Percentiles rank a stretch among this genome's conserved stretches.
These are phyloP conservation scores for Eumeta japonica DNA, from an alignment of 1,140 invertebrate species.

Conservation along the genomic window DNA sequence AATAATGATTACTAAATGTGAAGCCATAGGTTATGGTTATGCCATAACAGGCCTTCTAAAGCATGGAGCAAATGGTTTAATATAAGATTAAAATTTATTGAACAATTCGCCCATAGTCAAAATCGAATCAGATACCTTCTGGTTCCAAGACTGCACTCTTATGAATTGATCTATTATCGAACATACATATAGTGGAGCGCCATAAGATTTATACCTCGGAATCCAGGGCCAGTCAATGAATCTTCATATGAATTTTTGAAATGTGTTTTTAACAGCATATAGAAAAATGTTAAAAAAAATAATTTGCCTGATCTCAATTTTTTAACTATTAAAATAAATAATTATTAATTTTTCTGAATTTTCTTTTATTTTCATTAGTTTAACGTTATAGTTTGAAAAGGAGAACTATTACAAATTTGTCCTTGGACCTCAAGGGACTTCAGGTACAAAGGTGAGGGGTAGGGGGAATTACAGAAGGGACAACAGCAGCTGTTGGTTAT, in stretches of 20 bases:
- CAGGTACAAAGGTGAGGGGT: neutral
- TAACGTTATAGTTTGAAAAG: neutral
- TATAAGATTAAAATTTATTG: too few species aligned
- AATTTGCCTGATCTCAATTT: neutral
- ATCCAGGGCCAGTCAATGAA: neutral
- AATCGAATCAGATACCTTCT: too few species aligned
- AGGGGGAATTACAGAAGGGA: too few species aligned
- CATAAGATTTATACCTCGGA: neutral
- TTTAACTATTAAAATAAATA: neutral
- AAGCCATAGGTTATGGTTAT: too few species aligned
- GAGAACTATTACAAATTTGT: neutral
- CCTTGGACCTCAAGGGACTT: neutral
- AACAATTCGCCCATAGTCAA: too few species aligned
- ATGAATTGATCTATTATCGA: too few species aligned
- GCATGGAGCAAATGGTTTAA: too few species aligned
- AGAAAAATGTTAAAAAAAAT: neutral
- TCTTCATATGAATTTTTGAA: constrained; percentile 1
- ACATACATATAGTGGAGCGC: constrained; percentile 1
- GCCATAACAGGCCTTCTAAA: too few species aligned
- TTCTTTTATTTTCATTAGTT: constrained; percentile 1
- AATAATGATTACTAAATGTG: too few species aligned
- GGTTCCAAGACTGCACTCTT: too few species aligned
- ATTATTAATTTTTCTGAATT: neutral
- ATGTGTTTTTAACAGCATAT: constrained; percentile 1
- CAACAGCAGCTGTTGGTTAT: too few species aligned